Base-by-base conservation (phyloP, 2,888 invertebrate species). In the Sepioteuthis lessoniana region DNA sequence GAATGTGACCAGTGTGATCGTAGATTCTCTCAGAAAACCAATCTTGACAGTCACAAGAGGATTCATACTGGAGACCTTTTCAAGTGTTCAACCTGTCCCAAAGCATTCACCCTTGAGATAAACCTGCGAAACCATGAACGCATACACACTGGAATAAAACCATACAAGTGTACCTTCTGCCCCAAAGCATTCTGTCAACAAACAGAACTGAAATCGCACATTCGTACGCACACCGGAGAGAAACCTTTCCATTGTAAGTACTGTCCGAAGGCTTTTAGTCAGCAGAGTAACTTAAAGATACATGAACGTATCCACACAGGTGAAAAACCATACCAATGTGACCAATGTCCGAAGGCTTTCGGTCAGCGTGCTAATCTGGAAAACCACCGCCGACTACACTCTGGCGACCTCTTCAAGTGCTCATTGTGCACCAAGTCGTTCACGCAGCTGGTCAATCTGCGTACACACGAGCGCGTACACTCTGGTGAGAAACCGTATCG, bases 101-200 rank as follows among this genome's bases (percentile, higher is more conserved):
- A 94, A 60, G 76, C 90, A 60, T 94, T 94, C 46, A 94, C 90
- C 0, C 42, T 46, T 76, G 47, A 90, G 38, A 46, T 55, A 35
- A 76, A 90, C 31, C 42, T 94, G 13, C 46, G 38, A 31, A 90
- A 90, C 46, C 94, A 94, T 31, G 90, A 55, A 90, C 47, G 90
- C 16, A 90, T 60, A 90, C 94, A 94, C 94, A 94, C 94, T 38
- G 94, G 94, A 19, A 60, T 55, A 35, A 94, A 94, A 35, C 94
- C 94, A n/a, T 94, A 94, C 94, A 94, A 90, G 42, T 94, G 94
- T 90, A 90, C 90, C 31, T 47, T 90, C 42, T 94, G 94, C 35
- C 55, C 55, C 13, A 94, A 90, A 90, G 50, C 93, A 60, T 93
- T 93, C 35, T 60, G 55, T 35, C 93, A 93, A 50, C 93, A 60